Evolutionary conservation across 2,113 vertebrate species (phyloP).

Genomic region (Sisor rabdophorus): DNA sequence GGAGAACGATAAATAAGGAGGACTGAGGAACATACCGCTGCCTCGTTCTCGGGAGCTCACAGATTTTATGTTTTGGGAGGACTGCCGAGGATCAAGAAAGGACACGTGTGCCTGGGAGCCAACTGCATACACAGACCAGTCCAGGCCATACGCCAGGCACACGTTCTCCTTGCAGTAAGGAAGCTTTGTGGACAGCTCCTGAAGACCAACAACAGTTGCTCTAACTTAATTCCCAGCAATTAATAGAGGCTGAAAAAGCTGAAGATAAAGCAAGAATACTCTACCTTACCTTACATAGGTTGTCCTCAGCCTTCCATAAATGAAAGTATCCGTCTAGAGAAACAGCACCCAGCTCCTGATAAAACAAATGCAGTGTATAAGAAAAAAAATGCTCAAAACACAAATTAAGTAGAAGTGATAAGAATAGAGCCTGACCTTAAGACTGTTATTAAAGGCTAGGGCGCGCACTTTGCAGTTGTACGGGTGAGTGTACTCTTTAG

Average conservation of each 20-base stretch:
- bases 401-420: not conserved
- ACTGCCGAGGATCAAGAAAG: constrained; percentile 92
- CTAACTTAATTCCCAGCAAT: not conserved
- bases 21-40: constrained; percentile 76
- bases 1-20: not conserved
- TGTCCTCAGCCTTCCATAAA: constrained; percentile 94
- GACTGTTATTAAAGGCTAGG: constrained; percentile 91
- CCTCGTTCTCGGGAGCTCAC: constrained; percentile 90
- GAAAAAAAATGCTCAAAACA: not conserved
- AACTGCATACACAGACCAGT: constrained; percentile 97
- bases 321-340: constrained; percentile 97
- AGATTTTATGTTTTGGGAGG: constrained; percentile 83
- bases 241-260: not conserved
- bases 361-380: not conserved
- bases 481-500: constrained; percentile 93
- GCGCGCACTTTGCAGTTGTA: constrained; percentile 97
- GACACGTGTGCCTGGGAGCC: constrained; percentile 97
- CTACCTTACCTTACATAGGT: constrained; percentile 80
- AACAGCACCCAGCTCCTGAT: constrained; percentile 90
- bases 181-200: constrained; percentile 94
- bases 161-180: constrained; percentile 97
- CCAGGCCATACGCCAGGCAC: constrained; percentile 91
- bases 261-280: not conserved
- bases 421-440: constrained; percentile 75
- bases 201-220: constrained; percentile 17